Evolutionary conservation across 2,888 invertebrate genomes (phyloP).

Genomic region (Dexiosoma caninum): DNA sequence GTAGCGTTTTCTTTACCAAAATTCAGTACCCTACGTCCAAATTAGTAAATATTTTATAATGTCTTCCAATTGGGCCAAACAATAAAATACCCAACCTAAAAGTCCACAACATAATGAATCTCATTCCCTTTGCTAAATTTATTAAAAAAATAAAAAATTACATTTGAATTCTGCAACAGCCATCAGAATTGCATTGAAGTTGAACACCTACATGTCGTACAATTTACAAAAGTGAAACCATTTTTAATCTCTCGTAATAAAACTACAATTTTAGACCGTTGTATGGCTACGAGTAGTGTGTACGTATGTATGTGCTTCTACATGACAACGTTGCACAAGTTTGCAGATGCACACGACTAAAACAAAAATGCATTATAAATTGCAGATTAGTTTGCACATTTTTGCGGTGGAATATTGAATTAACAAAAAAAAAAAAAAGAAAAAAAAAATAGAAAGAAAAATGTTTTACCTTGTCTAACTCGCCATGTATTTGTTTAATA

Average conservation of each 20-base stretch:
- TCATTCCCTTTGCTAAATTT: too few relatives aligned
- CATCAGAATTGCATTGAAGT: background rate
- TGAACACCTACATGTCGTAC: background rate
- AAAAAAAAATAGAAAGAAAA: background rate
- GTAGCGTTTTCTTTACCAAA: too few relatives aligned
- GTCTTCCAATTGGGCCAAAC: too few relatives aligned
- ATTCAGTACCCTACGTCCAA: too few relatives aligned
- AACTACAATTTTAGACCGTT: slow-evolving; percentile 8
- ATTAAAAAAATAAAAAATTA: too few relatives aligned
- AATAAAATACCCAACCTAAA: too few relatives aligned
- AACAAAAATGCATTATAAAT: slow-evolving; percentile 69
- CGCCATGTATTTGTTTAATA: slow-evolving; percentile 39
- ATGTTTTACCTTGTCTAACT: slow-evolving; percentile 26
- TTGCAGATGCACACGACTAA: background rate
- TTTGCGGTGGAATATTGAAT: slow-evolving; percentile 47
- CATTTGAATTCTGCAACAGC: background rate
- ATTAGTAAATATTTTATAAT: too few relatives aligned
- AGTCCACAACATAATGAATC: too few relatives aligned
- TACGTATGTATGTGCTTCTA: background rate
- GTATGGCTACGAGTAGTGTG: slow-evolving; percentile 6
- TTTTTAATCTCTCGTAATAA: background rate
- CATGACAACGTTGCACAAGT: slow-evolving; percentile 26
- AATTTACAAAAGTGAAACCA: background rate
- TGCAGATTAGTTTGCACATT: slow-evolving; percentile 74
- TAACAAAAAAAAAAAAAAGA: slow-evolving; percentile 3